Base-by-base conservation (phyloP, 2,113 vertebrate genomes). In the Polyodon spathula region DNA sequence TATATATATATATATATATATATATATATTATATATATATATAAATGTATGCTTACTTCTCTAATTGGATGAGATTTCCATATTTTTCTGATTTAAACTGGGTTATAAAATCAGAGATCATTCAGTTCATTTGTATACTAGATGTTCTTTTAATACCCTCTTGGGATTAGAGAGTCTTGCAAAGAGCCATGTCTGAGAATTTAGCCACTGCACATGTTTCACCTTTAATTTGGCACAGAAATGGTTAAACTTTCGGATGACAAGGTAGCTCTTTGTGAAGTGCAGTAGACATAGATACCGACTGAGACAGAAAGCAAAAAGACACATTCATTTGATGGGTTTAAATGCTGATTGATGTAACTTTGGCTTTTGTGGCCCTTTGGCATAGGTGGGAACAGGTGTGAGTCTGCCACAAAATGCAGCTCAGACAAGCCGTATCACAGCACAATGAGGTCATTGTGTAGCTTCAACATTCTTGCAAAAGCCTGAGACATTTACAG, bases 321-420 rank as follows among this genome's bases (percentile, higher is more conserved):
- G 40, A 54, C 53, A 40, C 70, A 16, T 54, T 78, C 68, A 72
- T 75, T 75, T 72, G 41, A 39, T 17, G 76, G 76, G 76, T 58
- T 74, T 71, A 75, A 76, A 76, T 70, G 73, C 77, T 89, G 87
- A 90, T 76, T 86, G 86, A 88, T 84, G 81, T 78, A 75, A 43
- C 69, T 80, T 73, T 75, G 82, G 79, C 80, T 87, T 80, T 81
- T 81, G 80, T 78, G 76, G 81, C 71, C 82, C 88, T 85, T 83
- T 84, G 85, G 82, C 81, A 81, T 78, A 81, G 79, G 78, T 82
- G 82, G n/a, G 81, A 91, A 85, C 88, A 93, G 89, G 88, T 90
- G 87, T 87, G 83, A 73, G 51, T 86, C 76, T 84, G 86, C 84
- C 86, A 85, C 87, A 85, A 78, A 84, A 72, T 77, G 69, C 70